phyloP scores from a whole-genome alignment of 2,888 invertebrate genomes.

The Erebia ligea region DNA sequence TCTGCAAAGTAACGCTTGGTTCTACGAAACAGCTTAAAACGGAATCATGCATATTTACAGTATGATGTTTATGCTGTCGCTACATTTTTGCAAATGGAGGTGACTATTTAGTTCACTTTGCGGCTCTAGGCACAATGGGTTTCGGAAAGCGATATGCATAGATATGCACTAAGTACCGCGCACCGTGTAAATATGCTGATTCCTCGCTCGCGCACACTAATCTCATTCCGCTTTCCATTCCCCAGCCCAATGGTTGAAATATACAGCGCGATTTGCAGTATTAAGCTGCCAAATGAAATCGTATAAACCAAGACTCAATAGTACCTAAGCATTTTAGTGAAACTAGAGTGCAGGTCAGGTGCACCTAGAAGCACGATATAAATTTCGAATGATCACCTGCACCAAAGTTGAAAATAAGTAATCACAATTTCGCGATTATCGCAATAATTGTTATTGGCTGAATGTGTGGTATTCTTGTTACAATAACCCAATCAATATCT shows the following conservation, averaged over 20 bases:
- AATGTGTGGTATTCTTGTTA: no score
- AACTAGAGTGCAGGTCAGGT: background rate
- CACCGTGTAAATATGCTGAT: conserved; percentile 64
- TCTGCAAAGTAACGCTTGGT: no score
- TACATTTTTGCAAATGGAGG: conserved; percentile 70
- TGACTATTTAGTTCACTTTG: conserved; percentile 71
- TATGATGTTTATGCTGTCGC: conserved; percentile 51
- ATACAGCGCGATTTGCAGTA: background rate
- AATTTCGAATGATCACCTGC: background rate
- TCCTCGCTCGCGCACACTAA: conserved; percentile 55
- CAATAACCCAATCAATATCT: no score
- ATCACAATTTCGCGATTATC: no score
- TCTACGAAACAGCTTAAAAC: no score
- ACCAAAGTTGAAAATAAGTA: no score
- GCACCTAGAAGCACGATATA: background rate
- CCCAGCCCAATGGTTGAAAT: conserved; percentile 4
- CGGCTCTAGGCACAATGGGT: conserved; percentile 74
- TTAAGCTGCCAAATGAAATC: conserved; percentile 2
- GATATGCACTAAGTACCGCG: conserved; percentile 70
- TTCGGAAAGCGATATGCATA: conserved; percentile 72
- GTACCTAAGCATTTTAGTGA: background rate
- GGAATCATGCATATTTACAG: background rate
- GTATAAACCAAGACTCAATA: background rate
- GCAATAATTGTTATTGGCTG: no score
- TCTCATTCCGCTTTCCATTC: conserved; percentile 39